phyloP scores from a whole-genome alignment of 2,113 vertebrate genomes.

The Thamnaconus septentrionalis region DNA sequence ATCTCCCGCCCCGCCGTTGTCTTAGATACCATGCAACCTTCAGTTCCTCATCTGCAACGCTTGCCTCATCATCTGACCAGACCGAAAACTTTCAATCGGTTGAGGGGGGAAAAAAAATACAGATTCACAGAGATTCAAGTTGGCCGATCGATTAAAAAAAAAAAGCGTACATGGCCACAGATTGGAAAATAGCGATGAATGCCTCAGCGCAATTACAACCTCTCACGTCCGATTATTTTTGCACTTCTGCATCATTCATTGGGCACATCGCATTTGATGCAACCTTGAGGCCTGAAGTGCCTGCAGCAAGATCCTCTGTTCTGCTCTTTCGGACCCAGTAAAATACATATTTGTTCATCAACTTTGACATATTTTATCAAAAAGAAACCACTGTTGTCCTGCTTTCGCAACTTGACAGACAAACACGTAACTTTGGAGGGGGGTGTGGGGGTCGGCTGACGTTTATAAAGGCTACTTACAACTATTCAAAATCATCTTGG shows the following conservation, averaged over 20 bases:
- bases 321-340: no score
- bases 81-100: neutral
- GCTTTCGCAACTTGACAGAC: neutral
- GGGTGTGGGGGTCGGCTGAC: conserved; percentile 16
- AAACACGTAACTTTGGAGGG: no score
- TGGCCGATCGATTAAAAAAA: no score
- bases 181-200: no score
- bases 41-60: conserved; percentile 8
- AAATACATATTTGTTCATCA: neutral
- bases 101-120: neutral
- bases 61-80: neutral
- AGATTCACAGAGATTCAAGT: no score
- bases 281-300: no score
- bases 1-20: conserved; percentile 5
- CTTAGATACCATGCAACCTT: conserved; percentile 18
- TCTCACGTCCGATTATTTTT: no score
- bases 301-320: no score
- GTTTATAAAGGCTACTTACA: conserved; percentile 27
- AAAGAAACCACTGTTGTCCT: neutral
- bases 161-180: no score
- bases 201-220: no score
- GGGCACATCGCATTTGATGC: no score
- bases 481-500: conserved; percentile 30
- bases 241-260: no score
- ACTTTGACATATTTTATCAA: neutral